These are phyloP conservation scores for Shargacucullia verbasci DNA, from an alignment of 2,888 invertebrate species.

Conservation along the genomic window DNA sequence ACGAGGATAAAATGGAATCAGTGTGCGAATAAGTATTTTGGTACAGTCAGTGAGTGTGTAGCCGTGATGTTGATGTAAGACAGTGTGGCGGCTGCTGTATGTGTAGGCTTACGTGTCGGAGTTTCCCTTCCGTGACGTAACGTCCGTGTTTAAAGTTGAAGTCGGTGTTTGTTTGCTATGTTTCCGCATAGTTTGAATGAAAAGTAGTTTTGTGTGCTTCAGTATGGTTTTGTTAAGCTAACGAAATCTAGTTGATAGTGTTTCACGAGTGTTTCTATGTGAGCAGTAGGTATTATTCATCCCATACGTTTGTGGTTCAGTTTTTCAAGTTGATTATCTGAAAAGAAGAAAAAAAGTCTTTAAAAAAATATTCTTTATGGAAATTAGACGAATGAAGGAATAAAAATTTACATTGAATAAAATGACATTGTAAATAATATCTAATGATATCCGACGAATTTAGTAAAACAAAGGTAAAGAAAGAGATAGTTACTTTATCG, in stretches of 20 bases:
- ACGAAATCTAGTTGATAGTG: conserved; percentile 73
- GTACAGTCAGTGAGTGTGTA: conserved; percentile 41
- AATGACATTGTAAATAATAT: no score
- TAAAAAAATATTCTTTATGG: conserved; percentile 2
- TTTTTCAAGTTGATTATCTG: conserved; percentile 67
- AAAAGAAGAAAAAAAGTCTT: conserved; percentile 63
- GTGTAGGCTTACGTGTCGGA: conserved; percentile 61
- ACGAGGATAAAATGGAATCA: conserved; percentile 58
- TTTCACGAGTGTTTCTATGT: conserved; percentile 63
- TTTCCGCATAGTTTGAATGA: conserved; percentile 79
- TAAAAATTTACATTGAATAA: no score
- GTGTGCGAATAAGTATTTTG: conserved; percentile 60
- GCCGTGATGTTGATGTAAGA: conserved; percentile 56
- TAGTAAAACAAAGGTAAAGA: no score
- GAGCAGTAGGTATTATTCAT: conserved; percentile 54
- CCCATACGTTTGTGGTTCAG: conserved; percentile 67
- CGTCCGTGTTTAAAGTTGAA: conserved; percentile 71
- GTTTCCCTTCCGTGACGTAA: conserved; percentile 74
- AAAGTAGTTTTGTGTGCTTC: conserved; percentile 72
- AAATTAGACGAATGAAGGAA: no score
- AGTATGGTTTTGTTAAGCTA: conserved; percentile 72
- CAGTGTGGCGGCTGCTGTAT: conserved; percentile 57
- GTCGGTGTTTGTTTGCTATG: conserved; percentile 71
- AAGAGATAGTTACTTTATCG: no score
- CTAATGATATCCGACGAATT: no score